Evolutionary conservation across 2,888 invertebrate species (phyloP).

Genomic region (Actias luna): DNA sequence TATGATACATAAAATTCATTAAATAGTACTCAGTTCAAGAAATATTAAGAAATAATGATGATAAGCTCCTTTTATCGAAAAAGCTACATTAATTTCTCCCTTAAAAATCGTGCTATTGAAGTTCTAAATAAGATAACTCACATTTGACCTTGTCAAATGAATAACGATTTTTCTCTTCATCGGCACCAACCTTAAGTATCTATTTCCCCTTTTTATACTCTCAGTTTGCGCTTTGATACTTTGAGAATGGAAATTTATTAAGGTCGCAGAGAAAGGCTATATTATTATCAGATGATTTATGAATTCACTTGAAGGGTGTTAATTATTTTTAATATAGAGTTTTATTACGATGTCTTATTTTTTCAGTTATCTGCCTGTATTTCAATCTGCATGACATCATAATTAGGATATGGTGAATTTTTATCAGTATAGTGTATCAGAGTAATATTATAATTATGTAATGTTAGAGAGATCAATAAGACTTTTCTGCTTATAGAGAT

Average conservation of each 20-base stretch:
- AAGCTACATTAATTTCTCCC: not conserved
- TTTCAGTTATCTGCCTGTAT: not conserved
- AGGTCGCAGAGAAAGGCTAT: not conserved
- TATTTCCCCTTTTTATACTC: conserved; percentile 9
- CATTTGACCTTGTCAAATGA: conserved; percentile 11
- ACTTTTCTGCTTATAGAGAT: too few relatives aligned
- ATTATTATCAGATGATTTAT: conserved; percentile 1
- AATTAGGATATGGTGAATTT: not conserved
- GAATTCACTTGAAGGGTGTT: not conserved
- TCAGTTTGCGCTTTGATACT: not conserved
- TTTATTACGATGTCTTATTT: not conserved
- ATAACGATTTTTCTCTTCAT: not conserved
- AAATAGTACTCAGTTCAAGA: not conserved
- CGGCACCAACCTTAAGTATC: conserved; percentile 1
- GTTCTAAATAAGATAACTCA: conserved; percentile 12
- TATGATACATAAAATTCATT: too few relatives aligned
- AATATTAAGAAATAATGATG: not conserved
- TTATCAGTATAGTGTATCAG: not conserved
- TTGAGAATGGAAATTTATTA: conserved; percentile 3
- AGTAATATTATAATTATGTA: not conserved
- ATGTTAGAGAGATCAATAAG: too few relatives aligned
- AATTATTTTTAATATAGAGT: not conserved
- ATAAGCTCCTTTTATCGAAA: not conserved
- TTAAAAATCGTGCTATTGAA: conserved; percentile 3
- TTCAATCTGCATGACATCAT: not conserved